These are phyloP conservation scores for Chinchilla lanigera DNA, from an alignment of 2,113 vertebrate species.

Conservation along the genomic window DNA sequence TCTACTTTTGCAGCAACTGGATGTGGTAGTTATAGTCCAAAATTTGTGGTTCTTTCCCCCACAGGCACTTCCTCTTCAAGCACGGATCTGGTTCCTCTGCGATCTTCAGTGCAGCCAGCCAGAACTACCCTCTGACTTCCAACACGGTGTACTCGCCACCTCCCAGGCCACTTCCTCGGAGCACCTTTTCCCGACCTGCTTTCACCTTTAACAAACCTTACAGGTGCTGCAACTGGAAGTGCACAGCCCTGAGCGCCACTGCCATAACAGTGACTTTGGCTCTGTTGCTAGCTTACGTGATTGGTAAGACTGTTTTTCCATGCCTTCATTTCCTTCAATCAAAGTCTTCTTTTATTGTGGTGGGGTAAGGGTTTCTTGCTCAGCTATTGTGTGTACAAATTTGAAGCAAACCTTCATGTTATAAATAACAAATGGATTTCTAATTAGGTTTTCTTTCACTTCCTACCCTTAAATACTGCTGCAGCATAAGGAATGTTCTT, in stretches of 20 bases:
- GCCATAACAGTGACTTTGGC: constrained; percentile 96
- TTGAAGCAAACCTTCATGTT: constrained; percentile 59
- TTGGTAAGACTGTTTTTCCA: constrained; percentile 90
- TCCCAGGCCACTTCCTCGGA: constrained; percentile 95
- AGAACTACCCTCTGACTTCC: constrained; percentile 97
- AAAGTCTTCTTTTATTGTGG: constrained; percentile 51
- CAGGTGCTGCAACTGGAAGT: constrained; percentile 99
- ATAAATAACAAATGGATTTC: constrained; percentile 62
- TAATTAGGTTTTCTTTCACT: constrained; percentile 64
- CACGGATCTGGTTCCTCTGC: constrained; percentile 97
- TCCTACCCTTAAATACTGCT: constrained; percentile 74
- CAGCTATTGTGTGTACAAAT: constrained; percentile 53
- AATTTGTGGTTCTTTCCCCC: constrained; percentile 72
- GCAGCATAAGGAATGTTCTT: constrained; percentile 69
- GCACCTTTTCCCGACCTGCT: constrained; percentile 95
- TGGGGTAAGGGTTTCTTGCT: not conserved
- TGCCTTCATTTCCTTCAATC: constrained; percentile 48
- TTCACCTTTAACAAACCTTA: constrained; percentile 99
- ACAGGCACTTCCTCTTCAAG: constrained; percentile 98
- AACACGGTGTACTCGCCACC: constrained; percentile 98
- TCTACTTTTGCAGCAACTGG: not conserved
- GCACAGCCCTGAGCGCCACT: constrained; percentile 95
- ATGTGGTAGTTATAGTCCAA: constrained; percentile 69
- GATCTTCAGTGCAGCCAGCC: constrained; percentile 95
- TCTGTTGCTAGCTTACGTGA: constrained; percentile 95